Percentiles rank a stretch among this genome's conserved stretches.
Evolutionary conservation across 2,797 vertebrate genomes (phyloP).

Genomic region (Sebastolobus altivelis): DNA sequence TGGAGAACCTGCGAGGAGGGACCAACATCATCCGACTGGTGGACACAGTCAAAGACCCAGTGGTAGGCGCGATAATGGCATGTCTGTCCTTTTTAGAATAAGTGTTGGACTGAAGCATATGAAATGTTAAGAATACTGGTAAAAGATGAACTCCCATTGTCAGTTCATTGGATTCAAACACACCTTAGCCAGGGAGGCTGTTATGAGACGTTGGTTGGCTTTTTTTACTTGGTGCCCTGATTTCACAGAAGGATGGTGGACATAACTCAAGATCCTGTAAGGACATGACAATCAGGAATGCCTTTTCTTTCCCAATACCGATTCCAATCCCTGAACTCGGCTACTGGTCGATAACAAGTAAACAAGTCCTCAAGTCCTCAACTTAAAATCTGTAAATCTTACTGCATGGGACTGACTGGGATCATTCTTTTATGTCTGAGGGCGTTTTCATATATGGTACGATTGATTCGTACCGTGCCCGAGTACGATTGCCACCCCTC

Average conservation of each 20-base stretch:
- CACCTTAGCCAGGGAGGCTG: neutral
- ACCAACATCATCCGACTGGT: constrained; percentile 99
- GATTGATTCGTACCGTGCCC: too few species aligned
- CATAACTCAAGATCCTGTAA: neutral
- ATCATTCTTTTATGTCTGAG: neutral
- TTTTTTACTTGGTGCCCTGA: neutral
- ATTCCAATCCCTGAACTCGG: neutral
- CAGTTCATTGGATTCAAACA: neutral
- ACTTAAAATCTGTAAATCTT: neutral
- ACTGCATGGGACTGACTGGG: neutral
- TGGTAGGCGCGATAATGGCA: constrained; percentile 83
- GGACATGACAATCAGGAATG: neutral
- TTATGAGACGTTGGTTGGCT: neutral
- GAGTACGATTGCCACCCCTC: too few species aligned
- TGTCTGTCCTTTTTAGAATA: neutral
- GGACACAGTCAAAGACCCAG: constrained; percentile 98
- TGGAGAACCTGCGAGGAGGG: constrained; percentile 97
- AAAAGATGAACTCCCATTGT: neutral
- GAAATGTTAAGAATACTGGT: neutral
- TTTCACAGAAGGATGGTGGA: neutral
- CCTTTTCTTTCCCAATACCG: neutral
- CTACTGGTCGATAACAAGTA: neutral
- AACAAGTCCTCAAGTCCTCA: neutral
- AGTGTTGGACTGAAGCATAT: neutral
- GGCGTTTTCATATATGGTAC: too few species aligned